Base-by-base conservation (phyloP, 2,888 invertebrate species). In the Gari tellinella region DNA sequence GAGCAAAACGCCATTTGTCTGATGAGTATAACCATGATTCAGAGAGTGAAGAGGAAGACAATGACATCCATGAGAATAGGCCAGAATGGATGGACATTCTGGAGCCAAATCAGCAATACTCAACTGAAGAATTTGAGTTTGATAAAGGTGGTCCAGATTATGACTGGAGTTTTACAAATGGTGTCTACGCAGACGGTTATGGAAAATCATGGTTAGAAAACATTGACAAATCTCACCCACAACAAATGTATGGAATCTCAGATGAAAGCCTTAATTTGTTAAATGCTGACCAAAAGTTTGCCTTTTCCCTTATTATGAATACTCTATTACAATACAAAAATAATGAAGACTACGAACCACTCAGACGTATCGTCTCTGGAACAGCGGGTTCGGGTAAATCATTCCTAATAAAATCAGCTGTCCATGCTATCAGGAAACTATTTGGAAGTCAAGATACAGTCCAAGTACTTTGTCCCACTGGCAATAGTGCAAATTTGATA, bases 141-240 rank as follows among this genome's bases (percentile, higher is more conserved):
- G 73, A 83, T 76, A 78, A 83, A 75, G 81, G 81, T 2, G 83
- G 83, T 7, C 74, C 74, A n/a, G 58, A 69, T 8, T 49, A 38
- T 15, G 40, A 60, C 17, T 60, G 49, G 49, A 40, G 41, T 17
- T 23, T n/a, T 37, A 23, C 15, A 10, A 12, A 19, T 25, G 14
- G 2, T 12, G 12, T 19, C 2, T 66, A 76, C 49, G 72, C 70
- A 48, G 2, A 26, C n/a, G n/a, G n/a, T n/a, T n/a, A n/a, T n/a
- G 26, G 26, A 14, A 5, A 31, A 12, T 7, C n/a, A 4, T 56
- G 43, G 43, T 21, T 43, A 23, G 38, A 38, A 17, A 40, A 21
- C 15, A 17, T 55, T 2, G 23, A 38, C n/a, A 40, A 31, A 3
- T 8, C 17, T 23, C 56, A 45, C 25, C 64, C 37, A 25, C n/a